These are phyloP conservation scores for Frieseomelitta varia DNA, from an alignment of 1,140 invertebrate genomes.

Conservation along the genomic window DNA sequence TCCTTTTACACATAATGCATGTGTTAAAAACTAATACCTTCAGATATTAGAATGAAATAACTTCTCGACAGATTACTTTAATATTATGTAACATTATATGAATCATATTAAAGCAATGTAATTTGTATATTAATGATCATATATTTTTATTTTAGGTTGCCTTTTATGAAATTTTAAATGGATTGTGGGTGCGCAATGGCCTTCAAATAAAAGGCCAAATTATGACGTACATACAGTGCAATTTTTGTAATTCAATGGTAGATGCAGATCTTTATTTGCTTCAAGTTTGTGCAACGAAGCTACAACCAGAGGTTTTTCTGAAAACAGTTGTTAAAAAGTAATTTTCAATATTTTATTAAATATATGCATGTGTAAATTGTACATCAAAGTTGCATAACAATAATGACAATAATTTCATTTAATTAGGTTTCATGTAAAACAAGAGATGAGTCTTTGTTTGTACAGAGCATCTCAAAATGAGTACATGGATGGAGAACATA, in stretches of 20 bases:
- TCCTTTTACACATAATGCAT: not conserved
- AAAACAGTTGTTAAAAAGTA: slow-evolving; percentile 94
- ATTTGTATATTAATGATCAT: too few species aligned
- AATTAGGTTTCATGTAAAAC: slow-evolving; percentile 89
- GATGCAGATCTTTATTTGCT: slow-evolving; percentile 97
- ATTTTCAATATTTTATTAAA: slow-evolving; percentile 67
- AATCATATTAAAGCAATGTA: too few species aligned
- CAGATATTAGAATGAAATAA: not conserved
- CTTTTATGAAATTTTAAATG: slow-evolving; percentile 96
- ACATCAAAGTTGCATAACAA: not conserved
- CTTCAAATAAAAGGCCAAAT: slow-evolving; percentile 98
- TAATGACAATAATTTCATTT: slow-evolving; percentile 19
- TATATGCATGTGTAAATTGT: not conserved
- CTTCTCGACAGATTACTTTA: not conserved
- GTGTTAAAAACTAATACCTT: not conserved
- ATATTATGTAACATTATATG: too few species aligned
- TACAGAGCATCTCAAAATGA: slow-evolving; percentile 84
- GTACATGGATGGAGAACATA: slow-evolving; percentile 88
- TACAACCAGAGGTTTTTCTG: slow-evolving; percentile 93
- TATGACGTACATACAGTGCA: slow-evolving; percentile 99
- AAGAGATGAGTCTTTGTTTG: slow-evolving; percentile 92
- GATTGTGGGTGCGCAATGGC: slow-evolving; percentile 98
- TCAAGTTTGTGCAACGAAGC: slow-evolving; percentile 94
- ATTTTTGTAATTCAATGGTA: slow-evolving; percentile 99
- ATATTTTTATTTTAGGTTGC: slow-evolving; percentile 87